Base-by-base conservation (phyloP, 2,113 vertebrate species). In the Rhynchopsitta pachyrhyncha region DNA sequence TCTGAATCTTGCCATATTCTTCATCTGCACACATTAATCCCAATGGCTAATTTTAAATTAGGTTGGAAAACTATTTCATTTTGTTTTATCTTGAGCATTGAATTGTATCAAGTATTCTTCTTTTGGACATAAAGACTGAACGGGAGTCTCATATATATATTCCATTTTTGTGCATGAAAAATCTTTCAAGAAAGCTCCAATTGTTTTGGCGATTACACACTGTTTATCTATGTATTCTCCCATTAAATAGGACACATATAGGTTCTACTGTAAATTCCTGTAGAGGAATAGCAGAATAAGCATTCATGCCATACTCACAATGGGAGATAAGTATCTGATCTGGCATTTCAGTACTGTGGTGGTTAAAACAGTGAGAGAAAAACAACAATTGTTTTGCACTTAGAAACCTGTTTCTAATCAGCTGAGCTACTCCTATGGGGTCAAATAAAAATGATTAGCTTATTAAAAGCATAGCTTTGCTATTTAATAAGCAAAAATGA, bases 401-500 rank as follows among this genome's bases (percentile, higher is more conserved):
- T 97, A 95, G 96, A 98, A 98, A 98, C 97, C 97, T 98, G 97
- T 97, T 98, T 98, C 96, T 98, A 98, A 98, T 98, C 98, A 98
- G 97, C 97, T 94, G 85, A 98, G 97, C 95, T 98, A 98, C 97
- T 98, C 97, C 97, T 98, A 86, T 98, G 98, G 98, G 98, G 98
- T 98, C 98, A 98, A 98, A 98, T 98, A 98, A 98, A 98, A 98
- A 98, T 97, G 97, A 98, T 98, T 98, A 98, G 98, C 97, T 98
- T 98, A 98, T 98, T 98, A 98, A 98, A 98, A 98, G 98, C 98
- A 98, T 98, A 98, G 97, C 95, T 98, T 98, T 97, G 96, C 98
- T 98, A 98, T 98, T 98, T 98, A 98, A 98, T 98, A 98, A 98
- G 98, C 96, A 98, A 98, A 98, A 98, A 98, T 98, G 97, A 98